Base-by-base conservation (phyloP, 2,113 vertebrate species). In the Mellivora capensis region DNA sequence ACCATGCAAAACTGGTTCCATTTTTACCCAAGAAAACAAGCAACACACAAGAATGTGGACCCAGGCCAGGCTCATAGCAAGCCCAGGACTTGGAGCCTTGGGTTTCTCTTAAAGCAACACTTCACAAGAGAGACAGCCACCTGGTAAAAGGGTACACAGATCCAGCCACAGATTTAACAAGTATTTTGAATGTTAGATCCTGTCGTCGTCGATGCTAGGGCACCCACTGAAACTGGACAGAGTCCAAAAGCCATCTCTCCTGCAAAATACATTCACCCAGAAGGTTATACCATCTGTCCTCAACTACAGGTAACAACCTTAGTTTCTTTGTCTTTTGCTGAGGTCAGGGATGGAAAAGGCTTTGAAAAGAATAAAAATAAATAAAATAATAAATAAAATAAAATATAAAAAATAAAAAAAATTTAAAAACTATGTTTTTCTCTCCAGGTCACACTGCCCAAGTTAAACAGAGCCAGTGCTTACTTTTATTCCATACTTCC, bases 21-120 rank as follows among this genome's bases (percentile, higher is more conserved):
- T 87, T 96, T 98, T 69, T 95, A 74, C 90, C 92, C 86, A 76
- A 77, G 83, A 95, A 98, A 95, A 44, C 21, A 95, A 49, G 93
- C 39, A 95, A 86, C 25, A 92, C 42, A 93, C 81, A 6, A 84
- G 52, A 79, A 25, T 34, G 54, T 62, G 87, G 82, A 87, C 72
- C 86, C 93, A 97, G 93, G 86, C 96, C 90, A 91, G 69, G 90
- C 87, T 83, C 79, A 74, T 64, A 10, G 47, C 25, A 79, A 95
- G 93, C 54, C 88, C 54, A 67, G 95, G 0, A 44, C 9, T 34
- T 57, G 18, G 12, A 90, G 42, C 59, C 47, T 81, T 21, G 42
- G 37, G 18, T 2, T 54, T 71, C 80, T 97, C 95, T 98, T 96
- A 97, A 97, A 98, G 91, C 54, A n/a, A 0, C 13, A 81, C 11